phyloP scores from a whole-genome alignment of 2,113 vertebrate genomes.

The Tachysurus fulvidraco region DNA sequence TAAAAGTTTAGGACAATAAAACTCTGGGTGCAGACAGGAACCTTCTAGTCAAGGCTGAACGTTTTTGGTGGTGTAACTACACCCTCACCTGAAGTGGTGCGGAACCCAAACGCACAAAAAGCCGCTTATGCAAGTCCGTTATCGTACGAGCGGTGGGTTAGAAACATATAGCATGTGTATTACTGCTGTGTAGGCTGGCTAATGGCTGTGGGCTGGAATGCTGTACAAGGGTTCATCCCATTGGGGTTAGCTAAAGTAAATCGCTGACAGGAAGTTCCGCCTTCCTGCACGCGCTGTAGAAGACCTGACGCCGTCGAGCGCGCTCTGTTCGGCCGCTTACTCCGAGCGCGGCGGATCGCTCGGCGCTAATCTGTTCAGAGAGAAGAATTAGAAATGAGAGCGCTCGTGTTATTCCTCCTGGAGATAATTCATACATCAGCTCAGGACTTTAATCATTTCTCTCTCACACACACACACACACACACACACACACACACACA shows the following conservation, averaged over 20 bases:
- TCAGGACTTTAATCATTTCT: not conserved
- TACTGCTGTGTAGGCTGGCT: not conserved
- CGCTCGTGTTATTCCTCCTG: not conserved
- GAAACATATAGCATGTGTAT: not conserved
- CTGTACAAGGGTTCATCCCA: not conserved
- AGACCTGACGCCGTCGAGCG: not conserved
- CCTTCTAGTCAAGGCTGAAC: not conserved
- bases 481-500: not conserved
- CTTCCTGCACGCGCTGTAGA: not conserved
- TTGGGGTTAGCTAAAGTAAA: not conserved
- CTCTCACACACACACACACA: not conserved
- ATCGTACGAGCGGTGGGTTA: not conserved
- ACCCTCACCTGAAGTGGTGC: not conserved
- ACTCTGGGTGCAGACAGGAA: too few species aligned
- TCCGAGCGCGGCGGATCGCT: not conserved
- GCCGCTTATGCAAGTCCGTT: slow-evolving; percentile 10
- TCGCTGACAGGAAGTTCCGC: not conserved
- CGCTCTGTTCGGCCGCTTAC: not conserved
- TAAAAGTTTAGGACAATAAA: not conserved
- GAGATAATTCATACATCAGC: not conserved
- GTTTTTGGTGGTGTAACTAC: not conserved
- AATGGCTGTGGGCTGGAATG: not conserved
- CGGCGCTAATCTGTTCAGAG: not conserved
- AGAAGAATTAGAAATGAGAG: not conserved
- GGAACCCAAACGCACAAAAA: not conserved